Percentiles rank a stretch among this genome's conserved stretches.
Conservation (phyloP, 2,797 vertebrate genomes). For the Trachops cirrhosus region DNA sequence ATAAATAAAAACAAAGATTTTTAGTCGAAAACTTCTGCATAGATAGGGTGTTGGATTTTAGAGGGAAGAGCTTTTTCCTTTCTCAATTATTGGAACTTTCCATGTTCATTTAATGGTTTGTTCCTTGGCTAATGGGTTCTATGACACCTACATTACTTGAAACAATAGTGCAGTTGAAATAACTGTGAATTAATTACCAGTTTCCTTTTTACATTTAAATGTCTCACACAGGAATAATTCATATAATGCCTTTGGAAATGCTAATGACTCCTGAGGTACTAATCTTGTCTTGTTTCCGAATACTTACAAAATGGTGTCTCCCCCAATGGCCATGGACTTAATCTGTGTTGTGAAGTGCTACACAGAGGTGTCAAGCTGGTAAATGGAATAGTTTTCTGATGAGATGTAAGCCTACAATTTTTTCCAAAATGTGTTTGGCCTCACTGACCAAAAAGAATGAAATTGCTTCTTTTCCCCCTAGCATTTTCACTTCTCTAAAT, state of each 20-base stretch:
- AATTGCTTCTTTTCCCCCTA: background rate
- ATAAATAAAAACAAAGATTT: conserved; percentile 14
- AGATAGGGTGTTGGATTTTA: background rate
- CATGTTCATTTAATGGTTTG: background rate
- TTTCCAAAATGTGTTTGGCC: background rate
- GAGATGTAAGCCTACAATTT: conserved; percentile 39
- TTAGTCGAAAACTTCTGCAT: background rate
- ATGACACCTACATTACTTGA: conserved; percentile 31
- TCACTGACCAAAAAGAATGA: conserved; percentile 20
- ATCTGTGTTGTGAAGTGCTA: background rate
- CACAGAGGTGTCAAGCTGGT: background rate
- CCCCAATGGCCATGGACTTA: background rate
- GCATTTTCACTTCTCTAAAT: conserved; percentile 34
- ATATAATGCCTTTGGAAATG: conserved; percentile 58
- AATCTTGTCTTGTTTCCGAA: conserved; percentile 34
- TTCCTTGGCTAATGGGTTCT: conserved; percentile 31
- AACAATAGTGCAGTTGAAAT: conserved; percentile 17
- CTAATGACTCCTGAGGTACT: conserved; percentile 61
- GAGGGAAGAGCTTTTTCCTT: background rate
- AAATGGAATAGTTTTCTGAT: conserved; percentile 49
- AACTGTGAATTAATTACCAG: conserved; percentile 58
- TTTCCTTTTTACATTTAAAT: conserved; percentile 61
- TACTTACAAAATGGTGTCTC: conserved; percentile 15
- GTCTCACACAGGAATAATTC: conserved; percentile 63
- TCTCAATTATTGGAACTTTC: conserved; percentile 2